Conservation (phyloP, 1,140 invertebrate species). For the Pseudomyrmex gracilis region DNA sequence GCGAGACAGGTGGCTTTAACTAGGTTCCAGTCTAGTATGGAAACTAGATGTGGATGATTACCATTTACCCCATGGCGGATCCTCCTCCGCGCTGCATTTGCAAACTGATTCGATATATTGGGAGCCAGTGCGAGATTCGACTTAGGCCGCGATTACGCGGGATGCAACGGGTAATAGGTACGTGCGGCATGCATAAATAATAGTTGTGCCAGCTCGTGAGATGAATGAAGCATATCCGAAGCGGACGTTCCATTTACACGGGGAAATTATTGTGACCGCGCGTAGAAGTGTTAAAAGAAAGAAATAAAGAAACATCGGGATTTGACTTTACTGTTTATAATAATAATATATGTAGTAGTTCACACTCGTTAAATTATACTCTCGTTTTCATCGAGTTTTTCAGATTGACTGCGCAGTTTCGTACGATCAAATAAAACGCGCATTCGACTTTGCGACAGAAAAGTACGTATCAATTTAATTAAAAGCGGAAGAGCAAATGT, state of each 20-base stretch:
- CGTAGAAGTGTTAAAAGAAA: not conserved
- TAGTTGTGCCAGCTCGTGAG: slow-evolving; percentile 41
- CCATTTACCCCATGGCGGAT: slow-evolving; percentile 54
- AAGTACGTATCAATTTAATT: too few species aligned
- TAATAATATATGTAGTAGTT: too few species aligned
- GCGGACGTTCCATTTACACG: slow-evolving; percentile 30
- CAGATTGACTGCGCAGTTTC: too few species aligned
- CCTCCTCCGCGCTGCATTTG: slow-evolving; percentile 55
- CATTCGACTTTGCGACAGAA: too few species aligned
- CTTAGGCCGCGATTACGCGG: slow-evolving; percentile 54
- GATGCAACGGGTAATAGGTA: slow-evolving; percentile 62
- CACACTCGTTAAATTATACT: too few species aligned
- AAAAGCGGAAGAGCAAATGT: not conserved
- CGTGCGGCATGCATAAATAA: slow-evolving; percentile 62
- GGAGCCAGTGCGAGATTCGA: slow-evolving; percentile 21
- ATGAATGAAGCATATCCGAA: slow-evolving; percentile 44
- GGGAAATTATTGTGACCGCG: slow-evolving; percentile 27
- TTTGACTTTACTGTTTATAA: not conserved
- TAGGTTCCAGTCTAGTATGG: slow-evolving; percentile 48
- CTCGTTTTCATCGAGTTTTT: too few species aligned
- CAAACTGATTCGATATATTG: slow-evolving; percentile 58
- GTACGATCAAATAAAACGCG: too few species aligned
- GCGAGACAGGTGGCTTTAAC: slow-evolving; percentile 65
- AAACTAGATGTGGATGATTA: slow-evolving; percentile 64
- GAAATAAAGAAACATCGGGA: not conserved